Percentiles rank a stretch among this genome's conserved stretches.
These are phyloP conservation scores for Anastrepha obliqua DNA, from an alignment of 1,140 invertebrate genomes.

Conservation along the genomic window DNA sequence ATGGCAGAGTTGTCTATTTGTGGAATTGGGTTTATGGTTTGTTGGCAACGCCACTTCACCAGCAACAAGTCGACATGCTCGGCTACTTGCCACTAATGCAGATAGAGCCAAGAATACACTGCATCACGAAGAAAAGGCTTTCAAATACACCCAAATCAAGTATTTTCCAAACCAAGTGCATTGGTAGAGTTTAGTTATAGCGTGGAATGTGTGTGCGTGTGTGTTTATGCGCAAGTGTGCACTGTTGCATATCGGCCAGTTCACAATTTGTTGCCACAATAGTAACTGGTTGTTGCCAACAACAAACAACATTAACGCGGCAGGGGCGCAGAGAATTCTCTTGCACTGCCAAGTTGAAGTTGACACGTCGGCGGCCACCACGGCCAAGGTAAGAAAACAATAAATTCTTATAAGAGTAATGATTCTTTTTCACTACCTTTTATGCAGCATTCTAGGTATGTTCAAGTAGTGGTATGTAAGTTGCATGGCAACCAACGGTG, in stretches of 20 bases:
- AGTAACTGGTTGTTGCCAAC: neutral
- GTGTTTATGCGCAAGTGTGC: neutral
- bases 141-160: conserved; percentile 1
- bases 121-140: neutral
- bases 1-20: neutral
- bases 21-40: neutral
- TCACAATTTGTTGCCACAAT: neutral
- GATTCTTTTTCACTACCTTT: neutral
- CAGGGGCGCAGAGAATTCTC: neutral
- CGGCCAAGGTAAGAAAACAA: conserved; percentile 25
- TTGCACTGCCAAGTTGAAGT: neutral
- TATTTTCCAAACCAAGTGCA: neutral
- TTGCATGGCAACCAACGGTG: neutral
- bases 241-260: neutral
- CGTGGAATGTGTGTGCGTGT: neutral
- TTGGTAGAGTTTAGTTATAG: neutral
- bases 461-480: too few relatives aligned
- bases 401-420: conserved; percentile 22
- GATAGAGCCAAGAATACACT: neutral
- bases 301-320: neutral
- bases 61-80: conserved; percentile 9
- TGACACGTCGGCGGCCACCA: conserved; percentile 19
- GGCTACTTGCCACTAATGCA: conserved; percentile 22
- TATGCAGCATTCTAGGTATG: conserved; percentile 8
- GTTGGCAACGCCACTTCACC: neutral